Conservation (phyloP, 2,888 invertebrate species). For the Spodoptera littoralis region DNA sequence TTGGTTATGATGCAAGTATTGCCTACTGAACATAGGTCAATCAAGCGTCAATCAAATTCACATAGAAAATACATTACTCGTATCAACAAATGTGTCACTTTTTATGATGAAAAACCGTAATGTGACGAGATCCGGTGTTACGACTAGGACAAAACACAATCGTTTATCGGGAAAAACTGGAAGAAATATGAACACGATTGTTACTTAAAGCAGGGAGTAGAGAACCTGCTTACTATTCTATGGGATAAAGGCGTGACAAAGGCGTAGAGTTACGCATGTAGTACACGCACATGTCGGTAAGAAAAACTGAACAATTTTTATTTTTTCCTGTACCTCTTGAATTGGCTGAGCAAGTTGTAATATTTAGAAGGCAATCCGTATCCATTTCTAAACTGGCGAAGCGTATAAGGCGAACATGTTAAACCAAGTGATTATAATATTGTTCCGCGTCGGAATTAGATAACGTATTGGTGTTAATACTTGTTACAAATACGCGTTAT, state of each 20-base stretch:
- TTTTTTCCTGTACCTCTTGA: slow-evolving; percentile 24
- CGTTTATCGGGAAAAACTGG: too few species aligned
- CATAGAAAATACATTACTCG: slow-evolving; percentile 19
- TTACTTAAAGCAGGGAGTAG: too few species aligned
- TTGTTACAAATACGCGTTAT: slow-evolving; percentile 22
- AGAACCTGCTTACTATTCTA: too few species aligned
- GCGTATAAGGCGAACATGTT: slow-evolving; percentile 20
- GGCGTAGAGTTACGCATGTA: too few species aligned
- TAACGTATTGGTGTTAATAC: slow-evolving; percentile 21
- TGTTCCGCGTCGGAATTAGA: slow-evolving; percentile 39
- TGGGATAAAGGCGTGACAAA: too few species aligned
- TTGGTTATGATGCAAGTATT: neutral
- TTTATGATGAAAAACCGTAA: neutral
- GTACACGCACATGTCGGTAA: slow-evolving; percentile 3
- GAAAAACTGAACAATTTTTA: slow-evolving; percentile 19
- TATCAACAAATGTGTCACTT: neutral
- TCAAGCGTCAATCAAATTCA: slow-evolving; percentile 22
- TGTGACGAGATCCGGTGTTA: neutral
- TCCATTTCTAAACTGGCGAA: slow-evolving; percentile 33
- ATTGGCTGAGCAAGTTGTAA: slow-evolving; percentile 22
- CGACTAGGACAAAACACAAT: too few species aligned
- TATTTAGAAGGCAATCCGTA: slow-evolving; percentile 19
- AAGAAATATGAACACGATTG: too few species aligned
- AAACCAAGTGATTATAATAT: slow-evolving; percentile 20
- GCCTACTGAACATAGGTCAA: too few species aligned